Evolutionary conservation across 2,888 invertebrate genomes (phyloP).

Genomic region (Rhagonycha lutea): DNA sequence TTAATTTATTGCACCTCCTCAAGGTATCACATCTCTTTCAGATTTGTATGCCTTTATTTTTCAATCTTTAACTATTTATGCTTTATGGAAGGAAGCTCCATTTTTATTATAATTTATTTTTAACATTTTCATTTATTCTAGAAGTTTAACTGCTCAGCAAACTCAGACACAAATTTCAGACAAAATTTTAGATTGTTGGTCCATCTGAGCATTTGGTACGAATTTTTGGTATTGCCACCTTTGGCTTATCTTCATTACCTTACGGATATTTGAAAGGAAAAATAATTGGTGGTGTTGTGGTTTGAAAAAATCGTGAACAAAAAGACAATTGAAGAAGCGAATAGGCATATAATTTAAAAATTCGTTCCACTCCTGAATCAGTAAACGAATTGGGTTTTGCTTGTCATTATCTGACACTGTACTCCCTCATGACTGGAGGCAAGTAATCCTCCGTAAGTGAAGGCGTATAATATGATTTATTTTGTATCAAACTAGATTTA

Average conservation of each 20-base stretch:
- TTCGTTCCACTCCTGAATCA: constrained; percentile 27
- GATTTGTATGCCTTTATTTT: too few relatives aligned
- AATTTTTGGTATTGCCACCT: neutral
- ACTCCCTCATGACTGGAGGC: constrained; percentile 8
- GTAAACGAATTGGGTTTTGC: constrained; percentile 19
- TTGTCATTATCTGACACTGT: neutral
- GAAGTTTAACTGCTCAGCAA: too few relatives aligned
- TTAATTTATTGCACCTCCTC: too few relatives aligned
- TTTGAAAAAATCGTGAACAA: neutral
- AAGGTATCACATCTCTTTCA: too few relatives aligned
- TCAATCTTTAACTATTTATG: too few relatives aligned
- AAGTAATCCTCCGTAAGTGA: neutral
- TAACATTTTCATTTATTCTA: too few relatives aligned
- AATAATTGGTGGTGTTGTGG: neutral
- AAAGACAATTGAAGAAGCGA: neutral
- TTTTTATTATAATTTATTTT: too few relatives aligned
- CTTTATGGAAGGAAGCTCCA: too few relatives aligned
- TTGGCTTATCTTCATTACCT: neutral
- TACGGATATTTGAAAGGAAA: neutral
- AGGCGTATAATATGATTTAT: constrained; percentile 4
- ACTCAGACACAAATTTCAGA: too few relatives aligned
- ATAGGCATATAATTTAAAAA: constrained; percentile 4
- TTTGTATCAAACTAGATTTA: constrained; percentile 4
- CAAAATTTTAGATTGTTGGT: too few relatives aligned
- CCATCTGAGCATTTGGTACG: too few relatives aligned